Evolutionary conservation across 2,888 invertebrate genomes (phyloP).

Genomic region (Augochlorella aurata): DNA sequence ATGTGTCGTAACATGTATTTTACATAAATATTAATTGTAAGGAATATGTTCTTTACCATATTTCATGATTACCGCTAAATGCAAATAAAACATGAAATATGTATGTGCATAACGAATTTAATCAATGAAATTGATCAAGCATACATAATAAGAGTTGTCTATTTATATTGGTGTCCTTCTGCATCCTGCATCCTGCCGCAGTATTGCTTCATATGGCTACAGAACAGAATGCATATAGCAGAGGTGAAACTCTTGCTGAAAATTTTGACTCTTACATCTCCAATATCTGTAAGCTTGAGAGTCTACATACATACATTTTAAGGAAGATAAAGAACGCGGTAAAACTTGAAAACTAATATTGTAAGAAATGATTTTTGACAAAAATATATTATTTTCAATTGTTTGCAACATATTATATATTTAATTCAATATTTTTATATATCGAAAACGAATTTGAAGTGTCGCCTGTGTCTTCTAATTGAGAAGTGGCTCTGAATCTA

Average conservation of each 20-base stretch:
- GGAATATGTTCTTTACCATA: not conserved
- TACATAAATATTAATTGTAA: not conserved
- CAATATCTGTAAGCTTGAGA: not conserved
- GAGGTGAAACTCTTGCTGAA: too few species aligned
- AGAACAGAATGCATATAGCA: not conserved
- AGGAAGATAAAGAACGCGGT: not conserved
- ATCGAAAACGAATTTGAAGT: not conserved
- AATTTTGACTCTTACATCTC: not conserved
- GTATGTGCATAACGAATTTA: not conserved
- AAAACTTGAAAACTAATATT: not conserved
- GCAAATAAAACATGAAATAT: not conserved
- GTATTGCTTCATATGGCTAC: slow-evolving; percentile 10
- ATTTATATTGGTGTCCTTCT: not conserved
- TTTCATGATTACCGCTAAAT: not conserved
- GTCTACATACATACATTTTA: not conserved
- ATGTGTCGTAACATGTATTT: not conserved
- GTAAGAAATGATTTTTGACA: not conserved
- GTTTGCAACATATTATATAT: not conserved
- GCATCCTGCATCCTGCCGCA: slow-evolving; percentile 2
- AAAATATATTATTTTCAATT: not conserved
- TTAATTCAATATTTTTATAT: not conserved
- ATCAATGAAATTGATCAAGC: slow-evolving; percentile 2
- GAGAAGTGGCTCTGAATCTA: not conserved
- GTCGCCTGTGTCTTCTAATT: not conserved
- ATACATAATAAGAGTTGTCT: not conserved